These are phyloP conservation scores for Galeruca laticollis DNA, from an alignment of 2,888 invertebrate species.

Conservation along the genomic window DNA sequence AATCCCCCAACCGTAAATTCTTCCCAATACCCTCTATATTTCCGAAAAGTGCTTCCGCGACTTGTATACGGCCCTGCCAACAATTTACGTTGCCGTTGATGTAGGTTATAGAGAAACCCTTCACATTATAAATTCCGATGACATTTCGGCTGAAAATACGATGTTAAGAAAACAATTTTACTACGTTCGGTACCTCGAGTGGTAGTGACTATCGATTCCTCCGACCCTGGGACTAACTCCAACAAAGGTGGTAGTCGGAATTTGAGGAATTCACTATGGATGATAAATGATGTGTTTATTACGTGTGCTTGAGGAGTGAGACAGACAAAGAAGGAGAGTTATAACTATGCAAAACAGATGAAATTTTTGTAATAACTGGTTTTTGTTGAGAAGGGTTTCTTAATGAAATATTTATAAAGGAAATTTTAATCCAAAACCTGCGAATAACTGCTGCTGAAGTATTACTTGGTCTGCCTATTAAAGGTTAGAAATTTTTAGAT, in stretches of 20 bases:
- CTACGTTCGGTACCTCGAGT: constrained; percentile 5
- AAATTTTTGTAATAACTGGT: constrained; percentile 27
- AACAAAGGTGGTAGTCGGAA: constrained; percentile 25
- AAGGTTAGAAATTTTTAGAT: too few relatives aligned
- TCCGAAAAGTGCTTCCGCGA: neutral
- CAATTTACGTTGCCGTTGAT: neutral
- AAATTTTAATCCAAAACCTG: neutral
- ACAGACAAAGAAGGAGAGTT: neutral
- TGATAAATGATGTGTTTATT: constrained; percentile 32
- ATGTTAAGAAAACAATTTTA: constrained; percentile 13
- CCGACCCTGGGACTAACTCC: constrained; percentile 2
- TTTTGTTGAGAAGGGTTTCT: constrained; percentile 12
- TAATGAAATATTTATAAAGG: constrained; percentile 22
- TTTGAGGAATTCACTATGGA: constrained; percentile 20
- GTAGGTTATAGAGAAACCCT: neutral
- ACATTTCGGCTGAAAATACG: constrained; percentile 5
- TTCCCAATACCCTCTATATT: too few relatives aligned
- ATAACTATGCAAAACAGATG: constrained; percentile 25
- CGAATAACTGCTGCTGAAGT: too few relatives aligned
- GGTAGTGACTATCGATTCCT: constrained; percentile 20
- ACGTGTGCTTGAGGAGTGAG: constrained; percentile 2
- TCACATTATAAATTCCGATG: constrained; percentile 10
- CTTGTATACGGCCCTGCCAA: neutral
- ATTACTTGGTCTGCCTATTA: too few relatives aligned
- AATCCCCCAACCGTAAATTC: too few relatives aligned